phyloP scores from a whole-genome alignment of 2,113 vertebrate genomes.

The Pteropus alecto region DNA sequence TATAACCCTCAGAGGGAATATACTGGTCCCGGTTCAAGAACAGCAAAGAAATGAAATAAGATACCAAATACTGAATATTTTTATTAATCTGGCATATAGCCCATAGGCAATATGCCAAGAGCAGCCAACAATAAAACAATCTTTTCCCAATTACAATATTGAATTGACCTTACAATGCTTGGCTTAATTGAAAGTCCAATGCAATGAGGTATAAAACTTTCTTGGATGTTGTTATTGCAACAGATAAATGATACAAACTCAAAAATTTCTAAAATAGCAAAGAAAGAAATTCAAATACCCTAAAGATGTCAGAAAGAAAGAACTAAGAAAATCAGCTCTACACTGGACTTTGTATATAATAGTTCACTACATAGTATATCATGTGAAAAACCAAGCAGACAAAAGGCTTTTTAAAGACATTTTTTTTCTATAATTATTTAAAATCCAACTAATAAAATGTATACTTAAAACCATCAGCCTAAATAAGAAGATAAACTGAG shows the following conservation, averaged over 20 bases:
- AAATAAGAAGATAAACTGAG: neutral
- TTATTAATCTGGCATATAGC: slow-evolving; percentile 25
- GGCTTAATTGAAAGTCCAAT: slow-evolving; percentile 41
- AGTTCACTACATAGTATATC: neutral
- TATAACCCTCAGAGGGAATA: neutral
- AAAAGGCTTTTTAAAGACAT: neutral
- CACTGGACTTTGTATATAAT: neutral
- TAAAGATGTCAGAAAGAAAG: neutral
- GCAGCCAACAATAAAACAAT: slow-evolving; percentile 54
- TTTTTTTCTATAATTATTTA: neutral
- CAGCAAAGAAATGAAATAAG: neutral
- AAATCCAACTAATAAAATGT: neutral
- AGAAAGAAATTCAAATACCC: neutral
- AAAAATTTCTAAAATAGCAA: neutral
- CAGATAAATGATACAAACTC: neutral
- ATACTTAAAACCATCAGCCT: neutral
- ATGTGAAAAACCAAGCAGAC: neutral
- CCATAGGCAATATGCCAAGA: slow-evolving; percentile 7
- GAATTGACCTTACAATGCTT: slow-evolving; percentile 34
- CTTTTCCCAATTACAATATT: slow-evolving; percentile 60
- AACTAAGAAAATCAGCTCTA: neutral
- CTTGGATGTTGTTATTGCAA: slow-evolving; percentile 9
- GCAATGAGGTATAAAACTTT: neutral
- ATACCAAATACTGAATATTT: neutral
- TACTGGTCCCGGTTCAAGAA: neutral